Evolutionary conservation across 2,888 invertebrate genomes (phyloP).

Genomic region (Phyto melanocephala): DNA sequence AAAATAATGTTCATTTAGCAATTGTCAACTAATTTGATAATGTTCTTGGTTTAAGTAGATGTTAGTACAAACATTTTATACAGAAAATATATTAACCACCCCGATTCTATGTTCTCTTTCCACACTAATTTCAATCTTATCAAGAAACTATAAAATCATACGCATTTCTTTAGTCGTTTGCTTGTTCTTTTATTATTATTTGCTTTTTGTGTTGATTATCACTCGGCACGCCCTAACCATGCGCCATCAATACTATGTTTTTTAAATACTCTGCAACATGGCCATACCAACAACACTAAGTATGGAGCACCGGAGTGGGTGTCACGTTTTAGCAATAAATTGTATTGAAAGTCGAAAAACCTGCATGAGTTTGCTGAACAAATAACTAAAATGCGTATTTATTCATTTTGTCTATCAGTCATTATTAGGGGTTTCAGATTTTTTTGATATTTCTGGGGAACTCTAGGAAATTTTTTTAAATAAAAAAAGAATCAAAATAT

Average conservation of each 20-base stretch:
- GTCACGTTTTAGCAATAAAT: constrained; percentile 68
- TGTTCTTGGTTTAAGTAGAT: neutral
- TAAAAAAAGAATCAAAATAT: no score
- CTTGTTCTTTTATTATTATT: neutral
- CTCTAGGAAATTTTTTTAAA: no score
- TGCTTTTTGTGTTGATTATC: constrained; percentile 41
- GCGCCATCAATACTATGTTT: constrained; percentile 35
- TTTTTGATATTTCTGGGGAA: neutral
- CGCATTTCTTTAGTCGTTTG: neutral
- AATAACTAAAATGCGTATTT: constrained; percentile 15
- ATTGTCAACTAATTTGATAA: neutral
- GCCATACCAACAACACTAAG: constrained; percentile 17
- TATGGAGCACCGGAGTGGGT: neutral
- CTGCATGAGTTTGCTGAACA: constrained; percentile 26
- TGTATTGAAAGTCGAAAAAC: constrained; percentile 62
- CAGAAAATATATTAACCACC: no score
- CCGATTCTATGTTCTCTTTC: neutral
- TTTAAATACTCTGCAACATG: constrained; percentile 20
- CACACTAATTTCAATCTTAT: neutral
- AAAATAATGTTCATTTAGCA: neutral
- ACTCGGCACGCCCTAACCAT: constrained; percentile 36
- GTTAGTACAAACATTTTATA: no score
- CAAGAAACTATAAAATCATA: neutral
- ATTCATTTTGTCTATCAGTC: neutral
- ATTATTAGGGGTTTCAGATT: neutral